Evolutionary conservation across 2,113 vertebrate species (phyloP).

Genomic region (Phalacrocorax pelagicus): DNA sequence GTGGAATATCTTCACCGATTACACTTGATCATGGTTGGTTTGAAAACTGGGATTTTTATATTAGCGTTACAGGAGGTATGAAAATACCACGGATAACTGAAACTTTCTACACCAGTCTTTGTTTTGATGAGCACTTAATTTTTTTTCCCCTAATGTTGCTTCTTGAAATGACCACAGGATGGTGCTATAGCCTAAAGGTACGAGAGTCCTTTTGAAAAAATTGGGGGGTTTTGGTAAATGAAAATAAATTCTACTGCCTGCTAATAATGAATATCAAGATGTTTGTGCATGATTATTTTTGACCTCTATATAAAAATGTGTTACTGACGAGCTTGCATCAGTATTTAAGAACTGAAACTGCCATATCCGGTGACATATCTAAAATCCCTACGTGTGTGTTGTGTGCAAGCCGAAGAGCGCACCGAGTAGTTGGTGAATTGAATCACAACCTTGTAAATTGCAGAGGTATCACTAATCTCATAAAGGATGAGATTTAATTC

Average conservation of each 20-base stretch:
- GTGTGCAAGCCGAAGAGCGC: background rate
- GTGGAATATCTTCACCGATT: background rate
- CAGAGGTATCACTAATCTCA: background rate
- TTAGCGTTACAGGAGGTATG: background rate
- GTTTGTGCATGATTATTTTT: background rate
- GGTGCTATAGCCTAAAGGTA: background rate
- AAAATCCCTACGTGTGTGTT: rapidly evolving
- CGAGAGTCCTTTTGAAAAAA: no score
- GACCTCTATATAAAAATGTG: rapidly evolving
- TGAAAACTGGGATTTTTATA: background rate
- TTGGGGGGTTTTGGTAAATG: rapidly evolving
- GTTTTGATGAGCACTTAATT: background rate
- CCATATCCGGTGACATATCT: background rate
- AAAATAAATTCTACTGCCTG: background rate
- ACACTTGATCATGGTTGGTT: background rate
- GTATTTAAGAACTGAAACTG: background rate
- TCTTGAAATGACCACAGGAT: background rate
- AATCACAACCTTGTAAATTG: background rate
- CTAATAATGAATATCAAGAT: background rate
- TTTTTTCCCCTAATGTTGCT: rapidly evolving
- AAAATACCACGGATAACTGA: background rate
- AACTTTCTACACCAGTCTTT: background rate
- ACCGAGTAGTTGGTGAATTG: background rate
- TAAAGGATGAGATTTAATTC: background rate
- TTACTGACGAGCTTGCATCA: background rate